Base-by-base conservation (phyloP, 2,888 invertebrate species). In the Podotricha telesiphe region DNA sequence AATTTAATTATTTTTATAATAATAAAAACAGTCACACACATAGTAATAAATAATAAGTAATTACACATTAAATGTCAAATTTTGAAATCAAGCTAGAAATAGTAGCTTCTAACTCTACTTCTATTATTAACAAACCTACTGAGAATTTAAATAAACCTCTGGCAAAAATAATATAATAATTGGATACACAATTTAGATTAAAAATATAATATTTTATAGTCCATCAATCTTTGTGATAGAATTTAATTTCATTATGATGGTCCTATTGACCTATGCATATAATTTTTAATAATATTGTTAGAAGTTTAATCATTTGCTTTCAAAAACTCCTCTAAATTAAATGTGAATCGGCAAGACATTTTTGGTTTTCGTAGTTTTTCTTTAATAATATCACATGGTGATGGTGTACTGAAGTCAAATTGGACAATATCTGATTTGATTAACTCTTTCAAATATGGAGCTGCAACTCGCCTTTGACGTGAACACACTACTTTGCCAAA, bases 401-500 rank as follows among this genome's bases (percentile, higher is more conserved):
- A 90, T 50, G 83, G 84, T 7, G 86, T 86, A 11, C 78, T 79
- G 50, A 91, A 91, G 69, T 87, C 84, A 80, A 91, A 91, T 22
- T 78, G 74, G 0, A 75, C 70, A 28, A 90, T 80, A n/a, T 76
- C 76, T 7, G 76, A 71, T 2, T 78, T 55, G 1, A 84, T 67
- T 4, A 79, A 78, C 47, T 80, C 78, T 50, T 71, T 79, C 1
- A 89, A 72, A 68, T 91, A 91, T 0, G 88, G 88, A 7, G 83
- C 86, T 3, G 89, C 84, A 5, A 86, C 83, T 0, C 86, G 86
- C 53, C 73, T 77, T 20, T 86, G 63, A 8, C 86, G 79, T 11
- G 89, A 79, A 15, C 81, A 77, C 6, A 91, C 69, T 0, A 91
- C 88, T 77, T 84, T 89, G 0, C 90, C 91, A 77, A 90, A 91